A percentile compares a stretch with the other conserved stretches of the same genome.
These are phyloP conservation scores for Choloepus didactylus DNA, from an alignment of 2,797 vertebrate species.

Conservation along the genomic window DNA sequence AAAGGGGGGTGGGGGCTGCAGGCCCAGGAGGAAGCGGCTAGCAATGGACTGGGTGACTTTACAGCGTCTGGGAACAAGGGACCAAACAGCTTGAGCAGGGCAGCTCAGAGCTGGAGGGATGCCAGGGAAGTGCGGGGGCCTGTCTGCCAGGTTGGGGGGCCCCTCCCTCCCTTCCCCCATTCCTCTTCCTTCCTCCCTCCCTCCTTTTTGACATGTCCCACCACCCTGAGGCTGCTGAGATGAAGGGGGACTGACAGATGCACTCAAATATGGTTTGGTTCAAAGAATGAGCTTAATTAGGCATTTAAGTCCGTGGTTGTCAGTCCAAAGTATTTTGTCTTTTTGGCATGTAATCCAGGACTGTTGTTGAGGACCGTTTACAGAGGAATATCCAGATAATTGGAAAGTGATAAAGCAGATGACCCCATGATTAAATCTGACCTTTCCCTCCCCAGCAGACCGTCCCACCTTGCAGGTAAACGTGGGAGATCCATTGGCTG, in stretches of 20 bases:
- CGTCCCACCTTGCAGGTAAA: rapidly evolving
- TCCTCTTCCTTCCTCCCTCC: rapidly evolving
- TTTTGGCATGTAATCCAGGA: constrained; percentile 26
- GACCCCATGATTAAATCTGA: constrained; percentile 38
- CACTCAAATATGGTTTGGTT: constrained; percentile 59
- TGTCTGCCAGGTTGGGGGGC: background rate
- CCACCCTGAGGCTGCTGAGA: background rate
- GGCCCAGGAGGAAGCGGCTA: background rate
- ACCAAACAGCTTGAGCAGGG: background rate
- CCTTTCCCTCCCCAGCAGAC: background rate
- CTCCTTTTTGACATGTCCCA: background rate
- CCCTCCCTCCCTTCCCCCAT: background rate
- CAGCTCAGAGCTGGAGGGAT: background rate
- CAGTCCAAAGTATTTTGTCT: constrained; percentile 68
- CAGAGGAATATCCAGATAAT: constrained; percentile 58
- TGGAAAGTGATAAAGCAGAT: constrained; percentile 69
- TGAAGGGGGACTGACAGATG: constrained; percentile 58
- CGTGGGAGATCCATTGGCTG: background rate
- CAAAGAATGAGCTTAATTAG: constrained; percentile 80
- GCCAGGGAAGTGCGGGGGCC: no score
- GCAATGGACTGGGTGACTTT: background rate
- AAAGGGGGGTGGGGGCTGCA: rapidly evolving
- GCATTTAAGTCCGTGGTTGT: constrained; percentile 68
- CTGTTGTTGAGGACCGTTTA: constrained; percentile 67
- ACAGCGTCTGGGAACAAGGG: background rate